Conservation (phyloP, 2,888 invertebrate genomes). For the Nemotelus nigrinus region DNA sequence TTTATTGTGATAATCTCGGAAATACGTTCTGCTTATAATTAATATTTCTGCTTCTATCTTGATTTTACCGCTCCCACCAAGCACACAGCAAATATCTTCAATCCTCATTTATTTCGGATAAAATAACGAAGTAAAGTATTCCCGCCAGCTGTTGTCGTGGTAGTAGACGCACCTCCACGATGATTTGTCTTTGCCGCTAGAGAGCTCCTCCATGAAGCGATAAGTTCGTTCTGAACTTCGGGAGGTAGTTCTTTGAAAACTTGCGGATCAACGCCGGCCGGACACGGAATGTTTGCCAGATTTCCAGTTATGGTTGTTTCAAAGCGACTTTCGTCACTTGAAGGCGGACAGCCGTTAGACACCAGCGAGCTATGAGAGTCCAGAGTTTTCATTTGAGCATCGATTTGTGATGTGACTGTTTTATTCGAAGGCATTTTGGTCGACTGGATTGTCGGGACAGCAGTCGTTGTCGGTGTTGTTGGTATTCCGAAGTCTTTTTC, state of each 20-base stretch:
- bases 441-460: constrained; percentile 56
- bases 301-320: constrained; percentile 53
- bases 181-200: constrained; percentile 52
- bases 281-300: constrained; percentile 67
- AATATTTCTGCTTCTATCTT: neutral
- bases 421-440: constrained; percentile 46
- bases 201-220: constrained; percentile 70
- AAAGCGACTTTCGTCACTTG: neutral
- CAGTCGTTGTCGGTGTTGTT: constrained; percentile 61
- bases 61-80: neutral
- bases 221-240: constrained; percentile 78
- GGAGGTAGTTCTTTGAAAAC: constrained; percentile 77
- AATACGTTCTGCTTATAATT: neutral
- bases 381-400: constrained; percentile 16
- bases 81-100: neutral
- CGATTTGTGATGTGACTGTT: neutral
- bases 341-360: constrained; percentile 5
- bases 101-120: constrained; percentile 71
- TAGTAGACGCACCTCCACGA: constrained; percentile 46
- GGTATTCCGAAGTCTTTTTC: constrained; percentile 66
- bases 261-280: constrained; percentile 73
- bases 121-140: constrained; percentile 77
- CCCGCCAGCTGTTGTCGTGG: constrained; percentile 62
- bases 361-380: constrained; percentile 1
- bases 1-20: no score